Evolutionary conservation across 1,140 invertebrate genomes (phyloP), one percentile per base, ranked within the genome.

Genomic region (Meloidogyne exigua): DNA sequence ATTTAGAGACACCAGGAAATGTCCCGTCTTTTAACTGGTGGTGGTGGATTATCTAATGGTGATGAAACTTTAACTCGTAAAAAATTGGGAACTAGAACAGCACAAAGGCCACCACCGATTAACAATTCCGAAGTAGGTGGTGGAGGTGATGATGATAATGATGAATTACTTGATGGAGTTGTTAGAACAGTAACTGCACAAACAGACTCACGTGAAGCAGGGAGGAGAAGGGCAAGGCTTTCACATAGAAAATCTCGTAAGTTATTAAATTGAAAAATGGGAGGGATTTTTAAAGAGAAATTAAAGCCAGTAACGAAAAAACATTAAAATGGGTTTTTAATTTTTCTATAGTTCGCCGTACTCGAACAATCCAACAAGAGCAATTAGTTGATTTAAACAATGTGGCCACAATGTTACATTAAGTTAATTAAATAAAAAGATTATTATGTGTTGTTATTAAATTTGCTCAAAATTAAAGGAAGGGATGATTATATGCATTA

Each of bases 171-270:
- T 7, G 86, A 87, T 65, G 87, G 85, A 7, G 79, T 87, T 13
- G 85, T 88, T n/a, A 80, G 87, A 36, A 86, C 86, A 1, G 85
- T 87, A 1, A 87, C 85, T 9, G 76, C 87, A 21, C 83, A 85
- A 32, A 74, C 85, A 1, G 85, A 87, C 36, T 68, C 80, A 13
- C 77, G 86, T 5, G 85, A 87, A 28, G 80, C 84, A 13, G 71
- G 49, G 25, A 75, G 85, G 13, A 68, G 85, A 36, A 70, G 80
- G 44, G 87, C 85, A 12, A 66, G 86, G 49, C 77, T 86, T 28
- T 87, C 88, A 76, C 88, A 88, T 76, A 44, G 85, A 44, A 87
- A 87, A 73, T 82, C 81, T n/a, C 75, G 81, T 82, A 65, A 82
- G 73, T 32, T 26, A 26, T 12, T 25, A 7, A 1, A 76, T 79